These are phyloP conservation scores for Lepidiolamprologus cunningtoni DNA, from an alignment of 2,113 vertebrate genomes.

Conservation along the genomic window DNA sequence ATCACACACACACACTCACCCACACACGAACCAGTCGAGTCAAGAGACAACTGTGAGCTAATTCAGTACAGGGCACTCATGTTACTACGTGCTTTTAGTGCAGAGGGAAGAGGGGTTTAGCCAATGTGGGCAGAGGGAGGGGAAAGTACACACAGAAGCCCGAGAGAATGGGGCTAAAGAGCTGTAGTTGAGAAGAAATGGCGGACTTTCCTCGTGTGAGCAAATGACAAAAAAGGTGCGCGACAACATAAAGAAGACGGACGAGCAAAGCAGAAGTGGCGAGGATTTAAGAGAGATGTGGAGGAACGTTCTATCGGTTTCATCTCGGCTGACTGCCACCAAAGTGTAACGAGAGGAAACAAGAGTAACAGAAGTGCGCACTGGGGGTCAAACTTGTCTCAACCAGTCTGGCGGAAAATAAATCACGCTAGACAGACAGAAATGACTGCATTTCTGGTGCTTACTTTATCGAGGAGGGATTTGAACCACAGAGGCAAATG, in stretches of 20 bases:
- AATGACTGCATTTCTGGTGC: not conserved
- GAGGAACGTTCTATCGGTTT: not conserved
- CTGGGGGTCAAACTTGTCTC: not conserved
- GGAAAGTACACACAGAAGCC: not conserved
- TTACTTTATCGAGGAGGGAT: not conserved
- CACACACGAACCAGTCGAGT: not conserved
- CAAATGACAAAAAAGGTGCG: not conserved
- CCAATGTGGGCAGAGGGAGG: constrained; percentile 33
- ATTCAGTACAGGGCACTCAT: constrained; percentile 58
- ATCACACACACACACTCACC: not conserved
- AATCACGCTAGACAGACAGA: not conserved
- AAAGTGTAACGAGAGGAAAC: not conserved
- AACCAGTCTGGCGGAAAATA: not conserved
- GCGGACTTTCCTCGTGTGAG: not conserved
- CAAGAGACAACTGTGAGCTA: constrained; percentile 43
- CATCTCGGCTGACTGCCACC: not conserved
- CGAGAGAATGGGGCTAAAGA: constrained; percentile 28
- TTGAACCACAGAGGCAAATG: not conserved
- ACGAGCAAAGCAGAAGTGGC: not conserved
- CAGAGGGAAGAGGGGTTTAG: constrained; percentile 11
- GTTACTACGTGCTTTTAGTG: constrained; percentile 54
- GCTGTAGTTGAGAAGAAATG: constrained; percentile 14
- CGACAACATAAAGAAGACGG: not conserved
- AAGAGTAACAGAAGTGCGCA: not conserved
- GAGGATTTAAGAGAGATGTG: not conserved